phyloP scores from a whole-genome alignment of 2,113 vertebrate species.

The Upupa epops region DNA sequence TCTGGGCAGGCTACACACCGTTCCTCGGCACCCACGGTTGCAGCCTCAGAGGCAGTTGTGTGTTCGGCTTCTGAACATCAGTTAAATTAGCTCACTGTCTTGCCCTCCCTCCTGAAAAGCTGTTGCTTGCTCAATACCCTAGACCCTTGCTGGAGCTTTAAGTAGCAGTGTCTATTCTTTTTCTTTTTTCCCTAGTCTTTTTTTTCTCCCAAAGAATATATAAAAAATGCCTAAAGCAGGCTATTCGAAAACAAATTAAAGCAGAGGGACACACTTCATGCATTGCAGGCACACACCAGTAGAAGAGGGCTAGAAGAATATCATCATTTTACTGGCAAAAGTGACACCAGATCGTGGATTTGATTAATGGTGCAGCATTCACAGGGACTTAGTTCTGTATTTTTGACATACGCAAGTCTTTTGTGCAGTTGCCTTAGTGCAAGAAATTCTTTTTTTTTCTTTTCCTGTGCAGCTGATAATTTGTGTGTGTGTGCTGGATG shows the following conservation, averaged over 20 bases:
- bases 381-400: constrained; percentile 44
- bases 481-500: constrained; percentile 63
- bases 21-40: not conserved
- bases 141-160: constrained; percentile 8
- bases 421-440: constrained; percentile 66
- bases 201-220: not conserved
- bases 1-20: constrained; percentile 5
- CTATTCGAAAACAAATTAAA: constrained; percentile 56
- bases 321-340: constrained; percentile 64
- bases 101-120: not conserved
- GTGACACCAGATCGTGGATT: constrained; percentile 66
- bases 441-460: constrained; percentile 54
- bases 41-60: constrained; percentile 14
- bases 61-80: not conserved
- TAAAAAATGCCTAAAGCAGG: constrained; percentile 52
- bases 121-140: not conserved
- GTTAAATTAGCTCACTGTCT: not conserved
- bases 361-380: constrained; percentile 62
- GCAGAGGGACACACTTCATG: constrained; percentile 54
- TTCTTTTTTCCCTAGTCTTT: too few species aligned
- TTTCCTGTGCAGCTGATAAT: constrained; percentile 63
- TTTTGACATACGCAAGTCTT: constrained; percentile 73
- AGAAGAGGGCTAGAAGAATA: constrained; percentile 43
- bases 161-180: not conserved
- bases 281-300: constrained; percentile 12